Evolutionary conservation across 2,797 vertebrate species (phyloP).

Genomic region (Semaprochilodus insignis): DNA sequence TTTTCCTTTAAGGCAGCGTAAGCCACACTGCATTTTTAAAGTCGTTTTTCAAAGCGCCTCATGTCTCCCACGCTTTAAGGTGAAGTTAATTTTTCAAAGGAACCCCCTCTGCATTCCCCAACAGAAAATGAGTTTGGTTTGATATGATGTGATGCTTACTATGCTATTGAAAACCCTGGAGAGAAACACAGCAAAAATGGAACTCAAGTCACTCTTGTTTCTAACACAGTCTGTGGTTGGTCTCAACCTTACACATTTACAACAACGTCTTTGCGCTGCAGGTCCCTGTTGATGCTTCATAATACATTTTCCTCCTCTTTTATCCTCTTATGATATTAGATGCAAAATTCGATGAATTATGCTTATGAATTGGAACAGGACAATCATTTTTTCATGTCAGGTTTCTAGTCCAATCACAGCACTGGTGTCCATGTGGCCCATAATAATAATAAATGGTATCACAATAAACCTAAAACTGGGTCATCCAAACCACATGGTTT

Average conservation of each 20-base stretch:
- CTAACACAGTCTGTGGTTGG: not conserved
- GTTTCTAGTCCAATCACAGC: too few species aligned
- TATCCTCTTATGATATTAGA: not conserved
- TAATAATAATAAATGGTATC: not conserved
- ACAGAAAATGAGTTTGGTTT: slow-evolving; percentile 19
- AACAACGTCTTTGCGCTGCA: not conserved
- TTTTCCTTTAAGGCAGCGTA: not conserved
- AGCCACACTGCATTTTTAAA: not conserved
- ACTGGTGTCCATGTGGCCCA: not conserved
- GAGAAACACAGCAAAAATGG: not conserved
- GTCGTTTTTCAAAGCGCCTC: slow-evolving; percentile 5
- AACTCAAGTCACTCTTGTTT: slow-evolving; percentile 3
- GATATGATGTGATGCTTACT: slow-evolving; percentile 14
- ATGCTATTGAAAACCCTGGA: slow-evolving; percentile 1
- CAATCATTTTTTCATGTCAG: not conserved
- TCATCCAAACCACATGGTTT: too few species aligned
- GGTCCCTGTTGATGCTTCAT: not conserved
- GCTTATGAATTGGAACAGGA: not conserved
- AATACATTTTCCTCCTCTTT: not conserved
- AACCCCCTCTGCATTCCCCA: slow-evolving; percentile 4
- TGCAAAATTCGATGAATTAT: not conserved
- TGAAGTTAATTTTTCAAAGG: slow-evolving; percentile 11
- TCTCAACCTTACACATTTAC: not conserved
- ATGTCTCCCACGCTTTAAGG: slow-evolving; percentile 22
- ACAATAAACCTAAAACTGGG: too few species aligned